These are phyloP conservation scores for Oreochromis mossambicus DNA, from an alignment of 2,797 vertebrate species.

Conservation along the genomic window DNA sequence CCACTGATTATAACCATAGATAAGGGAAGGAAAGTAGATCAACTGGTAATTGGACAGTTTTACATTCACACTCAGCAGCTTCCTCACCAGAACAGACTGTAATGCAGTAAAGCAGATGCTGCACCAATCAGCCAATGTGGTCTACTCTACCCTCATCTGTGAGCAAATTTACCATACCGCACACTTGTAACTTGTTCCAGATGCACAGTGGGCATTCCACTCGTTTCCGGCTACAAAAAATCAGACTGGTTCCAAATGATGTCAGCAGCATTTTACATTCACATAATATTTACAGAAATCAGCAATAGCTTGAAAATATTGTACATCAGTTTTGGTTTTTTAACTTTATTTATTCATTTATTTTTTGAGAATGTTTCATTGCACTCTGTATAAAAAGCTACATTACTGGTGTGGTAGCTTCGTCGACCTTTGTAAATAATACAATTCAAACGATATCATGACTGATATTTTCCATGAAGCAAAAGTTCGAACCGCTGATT, in stretches of 20 bases:
- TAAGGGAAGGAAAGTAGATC: not conserved
- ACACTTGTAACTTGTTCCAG: not conserved
- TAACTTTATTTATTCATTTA: too few species aligned
- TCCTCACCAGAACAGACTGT: not conserved
- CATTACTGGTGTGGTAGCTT: not conserved
- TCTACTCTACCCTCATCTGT: not conserved
- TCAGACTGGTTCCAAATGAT: not conserved
- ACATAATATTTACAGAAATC: not conserved
- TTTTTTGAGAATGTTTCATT: not conserved
- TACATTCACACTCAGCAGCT: not conserved
- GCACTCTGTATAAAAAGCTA: not conserved
- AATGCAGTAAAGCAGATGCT: not conserved
- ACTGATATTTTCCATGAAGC: not conserved
- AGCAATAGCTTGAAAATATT: not conserved
- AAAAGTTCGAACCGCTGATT: rapidly evolving
- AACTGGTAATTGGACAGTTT: not conserved
- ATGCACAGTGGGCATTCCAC: not conserved
- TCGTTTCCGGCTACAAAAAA: not conserved
- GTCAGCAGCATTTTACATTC: not conserved
- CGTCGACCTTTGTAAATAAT: not conserved
- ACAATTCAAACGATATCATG: not conserved
- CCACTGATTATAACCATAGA: not conserved
- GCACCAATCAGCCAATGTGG: not conserved
- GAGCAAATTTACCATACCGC: not conserved
- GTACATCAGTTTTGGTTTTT: rapidly evolving